phyloP scores from a whole-genome alignment of 2,888 invertebrate species.

The Argyresthia albistria region DNA sequence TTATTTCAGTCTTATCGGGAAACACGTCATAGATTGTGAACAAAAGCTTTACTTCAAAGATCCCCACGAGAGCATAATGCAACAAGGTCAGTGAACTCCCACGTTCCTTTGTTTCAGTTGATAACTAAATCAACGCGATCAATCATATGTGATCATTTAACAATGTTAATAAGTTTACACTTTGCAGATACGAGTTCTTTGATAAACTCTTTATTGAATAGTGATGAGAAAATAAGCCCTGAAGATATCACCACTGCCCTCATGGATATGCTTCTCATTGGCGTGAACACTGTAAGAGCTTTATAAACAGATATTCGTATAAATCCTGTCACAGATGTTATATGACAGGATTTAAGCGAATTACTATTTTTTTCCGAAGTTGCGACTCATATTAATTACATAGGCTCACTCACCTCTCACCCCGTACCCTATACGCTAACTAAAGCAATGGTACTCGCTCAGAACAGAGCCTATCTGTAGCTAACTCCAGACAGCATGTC shows the following conservation, averaged over 20 bases:
- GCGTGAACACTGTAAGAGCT: constrained; percentile 72
- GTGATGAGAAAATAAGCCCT: constrained; percentile 63
- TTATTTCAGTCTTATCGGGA: constrained; percentile 68
- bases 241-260: constrained; percentile 76
- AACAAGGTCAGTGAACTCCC: neutral
- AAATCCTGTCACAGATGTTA: neutral
- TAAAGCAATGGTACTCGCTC: no score
- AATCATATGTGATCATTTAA: constrained; percentile 18
- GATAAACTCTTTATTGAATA: constrained; percentile 68
- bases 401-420: no score
- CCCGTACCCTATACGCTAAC: no score
- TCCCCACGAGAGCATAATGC: neutral
- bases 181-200: constrained; percentile 25
- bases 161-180: neutral
- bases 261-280: constrained; percentile 77
- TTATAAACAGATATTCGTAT: neutral
- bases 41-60: constrained; percentile 31
- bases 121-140: constrained; percentile 4
- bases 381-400: no score
- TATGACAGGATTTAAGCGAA: no score
- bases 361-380: no score
- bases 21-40: constrained; percentile 67
- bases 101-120: no score
- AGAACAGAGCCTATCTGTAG: no score
- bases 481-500: no score